Evolutionary conservation across 1,140 invertebrate genomes (phyloP).

Genomic region (Pollicipes pollicipes): DNA sequence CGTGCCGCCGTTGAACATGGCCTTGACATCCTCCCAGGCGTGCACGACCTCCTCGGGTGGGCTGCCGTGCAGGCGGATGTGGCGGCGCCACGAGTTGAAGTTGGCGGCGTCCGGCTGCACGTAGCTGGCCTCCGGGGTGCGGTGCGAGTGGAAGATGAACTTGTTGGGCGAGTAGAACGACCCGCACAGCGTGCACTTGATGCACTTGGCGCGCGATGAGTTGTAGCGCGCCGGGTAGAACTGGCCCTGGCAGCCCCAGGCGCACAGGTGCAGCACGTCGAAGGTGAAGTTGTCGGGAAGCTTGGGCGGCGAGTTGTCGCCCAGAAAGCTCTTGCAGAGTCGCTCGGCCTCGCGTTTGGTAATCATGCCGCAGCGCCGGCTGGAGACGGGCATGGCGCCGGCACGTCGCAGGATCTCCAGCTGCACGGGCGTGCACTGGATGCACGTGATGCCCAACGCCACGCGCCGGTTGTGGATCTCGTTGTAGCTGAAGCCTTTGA

Average conservation of each 20-base stretch:
- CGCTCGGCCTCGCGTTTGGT: constrained; percentile 85
- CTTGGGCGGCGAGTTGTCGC: constrained; percentile 71
- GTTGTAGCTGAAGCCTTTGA: constrained; percentile 92
- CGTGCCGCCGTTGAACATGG: constrained; percentile 95
- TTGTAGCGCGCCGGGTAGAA: constrained; percentile 86
- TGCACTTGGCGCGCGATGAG: constrained; percentile 63
- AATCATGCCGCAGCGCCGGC: constrained; percentile 81
- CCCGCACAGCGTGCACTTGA: constrained; percentile 78
- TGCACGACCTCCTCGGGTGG: constrained; percentile 43
- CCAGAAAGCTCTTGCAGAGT: constrained; percentile 86
- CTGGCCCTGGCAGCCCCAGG: constrained; percentile 80
- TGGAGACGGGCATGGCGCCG: constrained; percentile 92
- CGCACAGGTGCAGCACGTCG: constrained; percentile 81
- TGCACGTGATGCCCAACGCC: constrained; percentile 87
- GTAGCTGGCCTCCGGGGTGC: constrained; percentile 60
- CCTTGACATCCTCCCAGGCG: constrained; percentile 75
- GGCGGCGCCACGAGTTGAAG: constrained; percentile 92
- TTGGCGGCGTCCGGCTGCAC: constrained; percentile 90
- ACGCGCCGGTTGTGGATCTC: constrained; percentile 91
- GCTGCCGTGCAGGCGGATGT: constrained; percentile 67
- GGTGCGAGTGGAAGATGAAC: constrained; percentile 94
- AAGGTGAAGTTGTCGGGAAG: constrained; percentile 92
- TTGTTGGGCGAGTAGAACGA: constrained; percentile 95
- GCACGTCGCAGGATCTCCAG: constrained; percentile 79
- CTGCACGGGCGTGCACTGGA: constrained; percentile 92